A percentile compares a stretch with the other conserved stretches of the same genome.
These are phyloP conservation scores for Noctua comes DNA, from an alignment of 2,888 invertebrate species.

Conservation along the genomic window DNA sequence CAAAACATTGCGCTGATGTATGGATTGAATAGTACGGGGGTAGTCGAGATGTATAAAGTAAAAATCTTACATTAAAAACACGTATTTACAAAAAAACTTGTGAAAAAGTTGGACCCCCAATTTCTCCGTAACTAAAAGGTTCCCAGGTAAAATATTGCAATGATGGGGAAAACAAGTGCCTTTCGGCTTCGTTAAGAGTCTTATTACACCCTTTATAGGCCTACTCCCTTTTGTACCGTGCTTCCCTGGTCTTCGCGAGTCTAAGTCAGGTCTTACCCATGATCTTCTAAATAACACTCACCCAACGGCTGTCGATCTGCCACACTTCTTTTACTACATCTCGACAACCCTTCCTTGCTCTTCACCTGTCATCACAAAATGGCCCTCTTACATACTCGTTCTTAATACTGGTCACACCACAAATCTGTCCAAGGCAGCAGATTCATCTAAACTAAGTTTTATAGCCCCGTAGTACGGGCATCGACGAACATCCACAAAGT, in stretches of 20 bases:
- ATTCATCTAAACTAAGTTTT: slow-evolving; percentile 7
- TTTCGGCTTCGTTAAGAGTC: no score
- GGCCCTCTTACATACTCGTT: neutral
- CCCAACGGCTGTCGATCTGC: neutral
- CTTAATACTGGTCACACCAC: neutral
- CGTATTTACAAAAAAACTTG: no score
- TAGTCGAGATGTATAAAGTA: no score
- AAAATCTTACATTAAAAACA: no score
- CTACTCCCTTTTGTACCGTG: no score
- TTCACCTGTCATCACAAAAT: neutral
- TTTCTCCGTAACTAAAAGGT: no score
- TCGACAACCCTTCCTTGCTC: neutral
- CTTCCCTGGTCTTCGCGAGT: neutral
- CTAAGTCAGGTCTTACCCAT: neutral
- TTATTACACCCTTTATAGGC: no score
- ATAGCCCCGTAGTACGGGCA: slow-evolving; percentile 42
- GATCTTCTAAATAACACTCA: neutral
- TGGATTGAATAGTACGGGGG: no score
- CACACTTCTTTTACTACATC: neutral
- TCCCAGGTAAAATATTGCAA: no score
- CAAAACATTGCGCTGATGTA: no score
- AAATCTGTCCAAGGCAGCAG: neutral
- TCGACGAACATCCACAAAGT: slow-evolving; percentile 52
- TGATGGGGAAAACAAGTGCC: no score
- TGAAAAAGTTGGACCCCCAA: no score